Evolutionary conservation across 1,140 invertebrate genomes (phyloP).

Genomic region (Pogonomyrmex californicus): DNA sequence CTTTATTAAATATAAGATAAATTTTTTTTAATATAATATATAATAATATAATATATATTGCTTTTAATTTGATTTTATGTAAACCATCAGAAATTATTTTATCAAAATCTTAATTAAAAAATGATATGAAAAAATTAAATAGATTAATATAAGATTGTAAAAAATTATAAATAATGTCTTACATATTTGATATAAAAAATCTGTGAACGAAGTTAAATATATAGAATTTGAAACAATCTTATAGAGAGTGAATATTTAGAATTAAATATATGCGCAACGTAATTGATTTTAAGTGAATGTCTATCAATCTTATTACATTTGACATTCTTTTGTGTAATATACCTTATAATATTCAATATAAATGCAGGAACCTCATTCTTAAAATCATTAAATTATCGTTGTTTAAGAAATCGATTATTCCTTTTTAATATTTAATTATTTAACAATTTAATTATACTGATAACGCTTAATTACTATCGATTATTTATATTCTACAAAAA

Average conservation of each 20-base stretch:
- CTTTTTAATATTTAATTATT: not conserved
- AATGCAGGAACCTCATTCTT: not conserved
- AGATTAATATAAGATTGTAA: not conserved
- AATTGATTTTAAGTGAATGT: conserved; percentile 9
- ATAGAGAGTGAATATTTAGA: not conserved
- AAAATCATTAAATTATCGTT: not conserved
- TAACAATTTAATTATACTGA: not conserved
- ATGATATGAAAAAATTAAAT: not conserved
- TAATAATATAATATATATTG: not conserved
- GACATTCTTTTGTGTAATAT: conserved; percentile 32
- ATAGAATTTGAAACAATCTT: not conserved
- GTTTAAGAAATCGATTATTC: not conserved
- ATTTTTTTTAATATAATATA: not conserved
- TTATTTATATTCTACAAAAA: not conserved
- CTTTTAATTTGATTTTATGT: not conserved
- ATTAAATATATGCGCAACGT: not conserved
- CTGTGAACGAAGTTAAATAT: not conserved
- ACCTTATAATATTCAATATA: conserved; percentile 22
- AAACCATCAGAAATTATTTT: too few relatives aligned
- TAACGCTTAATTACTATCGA: not conserved
- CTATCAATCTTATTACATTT: conserved; percentile 23
- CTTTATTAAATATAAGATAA: not conserved
- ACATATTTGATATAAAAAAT: not conserved
- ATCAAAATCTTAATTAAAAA: not conserved
- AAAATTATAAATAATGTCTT: not conserved